phyloP scores from a whole-genome alignment of 2,797 vertebrate genomes.

The Tachyglossus aculeatus region DNA sequence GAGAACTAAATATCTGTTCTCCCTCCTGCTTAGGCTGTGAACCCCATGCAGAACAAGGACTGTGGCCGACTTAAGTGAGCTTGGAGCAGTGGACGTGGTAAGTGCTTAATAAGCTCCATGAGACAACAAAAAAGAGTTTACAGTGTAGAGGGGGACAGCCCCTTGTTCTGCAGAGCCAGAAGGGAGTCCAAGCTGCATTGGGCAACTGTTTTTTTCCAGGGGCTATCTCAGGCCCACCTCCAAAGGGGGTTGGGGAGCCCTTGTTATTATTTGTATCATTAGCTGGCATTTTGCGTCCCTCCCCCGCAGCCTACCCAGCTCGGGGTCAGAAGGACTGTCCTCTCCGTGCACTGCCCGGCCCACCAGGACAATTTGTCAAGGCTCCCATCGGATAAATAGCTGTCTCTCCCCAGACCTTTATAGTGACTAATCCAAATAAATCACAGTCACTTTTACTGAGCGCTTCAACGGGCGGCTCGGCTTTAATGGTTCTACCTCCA shows the following conservation, averaged over 20 bases:
- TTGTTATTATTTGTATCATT: too few relatives aligned
- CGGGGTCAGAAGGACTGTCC: slow-evolving; percentile 57
- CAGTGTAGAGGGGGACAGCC: too few relatives aligned
- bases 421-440: slow-evolving; percentile 76
- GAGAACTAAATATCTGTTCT: too few relatives aligned
- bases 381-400: slow-evolving; percentile 71
- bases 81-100: too few relatives aligned
- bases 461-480: slow-evolving; percentile 60
- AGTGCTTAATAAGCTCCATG: too few relatives aligned
- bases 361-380: slow-evolving; percentile 73
- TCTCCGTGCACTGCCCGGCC: slow-evolving; percentile 48
- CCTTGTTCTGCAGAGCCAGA: too few relatives aligned
- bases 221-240: neutral
- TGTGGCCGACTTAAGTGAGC: too few relatives aligned
- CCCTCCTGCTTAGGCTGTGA: too few relatives aligned
- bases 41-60: too few relatives aligned
- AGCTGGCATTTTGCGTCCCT: slow-evolving; percentile 55
- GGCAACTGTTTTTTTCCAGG: neutral
- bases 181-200: neutral
- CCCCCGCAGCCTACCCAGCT: slow-evolving; percentile 4
- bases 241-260: neutral
- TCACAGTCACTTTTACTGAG: slow-evolving; percentile 72
- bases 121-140: too few relatives aligned
- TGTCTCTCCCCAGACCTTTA: slow-evolving; percentile 72
- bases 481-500: slow-evolving; percentile 61